Percentiles rank a stretch among this genome's conserved stretches.
These are phyloP conservation scores for Barypeithes pellucidus DNA, from an alignment of 2,888 invertebrate species.

Conservation along the genomic window DNA sequence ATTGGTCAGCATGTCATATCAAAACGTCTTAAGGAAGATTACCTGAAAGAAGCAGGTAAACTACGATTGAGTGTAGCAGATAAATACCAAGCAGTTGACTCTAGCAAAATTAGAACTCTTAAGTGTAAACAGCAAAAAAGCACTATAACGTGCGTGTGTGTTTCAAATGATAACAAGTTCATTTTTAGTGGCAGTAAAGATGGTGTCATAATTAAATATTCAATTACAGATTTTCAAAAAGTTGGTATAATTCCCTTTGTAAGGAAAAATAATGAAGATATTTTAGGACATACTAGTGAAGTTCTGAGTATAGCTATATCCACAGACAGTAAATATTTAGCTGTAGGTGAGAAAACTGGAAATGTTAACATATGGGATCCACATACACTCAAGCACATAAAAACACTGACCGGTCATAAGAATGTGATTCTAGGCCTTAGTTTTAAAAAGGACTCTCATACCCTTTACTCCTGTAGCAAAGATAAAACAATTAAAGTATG, in stretches of 20 bases:
- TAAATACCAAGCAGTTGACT: constrained; percentile 71
- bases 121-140: constrained; percentile 86
- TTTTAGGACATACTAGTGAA: constrained; percentile 65
- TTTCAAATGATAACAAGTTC: constrained; percentile 81
- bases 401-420: constrained; percentile 87
- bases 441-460: constrained; percentile 89
- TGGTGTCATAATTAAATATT: constrained; percentile 90
- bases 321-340: constrained; percentile 87
- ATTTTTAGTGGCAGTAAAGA: constrained; percentile 92
- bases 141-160: constrained; percentile 85
- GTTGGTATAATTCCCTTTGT: constrained; percentile 73
- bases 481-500: constrained; percentile 93
- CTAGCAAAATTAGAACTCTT: constrained; percentile 71
- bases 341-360: constrained; percentile 78
- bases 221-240: constrained; percentile 77
- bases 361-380: constrained; percentile 90
- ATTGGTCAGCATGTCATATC: constrained; percentile 79
- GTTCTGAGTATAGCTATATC: constrained; percentile 83
- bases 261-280: constrained; percentile 57
- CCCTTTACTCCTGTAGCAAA: constrained; percentile 85
- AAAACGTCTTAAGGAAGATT: constrained; percentile 87
- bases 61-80: constrained; percentile 84
- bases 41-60: constrained; percentile 89
- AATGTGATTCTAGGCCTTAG: constrained; percentile 83
- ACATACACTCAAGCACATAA: constrained; percentile 81